Conservation (phyloP, 1,140 invertebrate genomes). For the Brachionus koreanus region DNA sequence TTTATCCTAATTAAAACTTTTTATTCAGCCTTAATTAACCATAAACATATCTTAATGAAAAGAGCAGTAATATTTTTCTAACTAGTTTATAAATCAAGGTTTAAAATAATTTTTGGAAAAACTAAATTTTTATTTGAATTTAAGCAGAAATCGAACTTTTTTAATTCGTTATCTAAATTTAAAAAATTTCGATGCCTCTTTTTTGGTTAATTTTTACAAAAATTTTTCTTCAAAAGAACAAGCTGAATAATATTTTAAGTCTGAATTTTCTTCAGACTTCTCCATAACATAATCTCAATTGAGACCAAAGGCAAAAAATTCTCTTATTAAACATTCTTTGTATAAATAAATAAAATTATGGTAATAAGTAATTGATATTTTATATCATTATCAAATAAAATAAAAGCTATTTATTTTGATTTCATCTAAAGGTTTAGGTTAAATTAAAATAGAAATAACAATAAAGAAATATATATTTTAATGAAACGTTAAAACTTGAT, state of each 20-base stretch:
- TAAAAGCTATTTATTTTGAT: background rate
- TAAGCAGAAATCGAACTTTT: too few species aligned
- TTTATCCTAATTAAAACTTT: background rate
- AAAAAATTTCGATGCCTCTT: too few species aligned
- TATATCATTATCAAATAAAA: background rate
- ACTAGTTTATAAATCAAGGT: background rate
- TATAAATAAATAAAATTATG: background rate
- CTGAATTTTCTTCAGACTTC: background rate
- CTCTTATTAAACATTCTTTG: background rate
- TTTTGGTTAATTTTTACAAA: too few species aligned
- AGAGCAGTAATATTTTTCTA: background rate
- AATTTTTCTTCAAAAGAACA: too few species aligned
- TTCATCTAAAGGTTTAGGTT: background rate
- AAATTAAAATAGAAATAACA: background rate
- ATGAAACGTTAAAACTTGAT: background rate
- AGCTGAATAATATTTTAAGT: background rate
- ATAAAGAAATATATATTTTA: background rate
- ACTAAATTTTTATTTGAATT: too few species aligned
- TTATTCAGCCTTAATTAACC: background rate
- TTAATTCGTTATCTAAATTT: too few species aligned
- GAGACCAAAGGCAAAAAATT: background rate
- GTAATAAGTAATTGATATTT: conserved; percentile 5
- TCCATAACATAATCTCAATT: background rate
- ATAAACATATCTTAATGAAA: background rate
- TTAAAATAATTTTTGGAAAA: background rate